Conservation (phyloP, 2,888 invertebrate species). For the Julus scandinavius region DNA sequence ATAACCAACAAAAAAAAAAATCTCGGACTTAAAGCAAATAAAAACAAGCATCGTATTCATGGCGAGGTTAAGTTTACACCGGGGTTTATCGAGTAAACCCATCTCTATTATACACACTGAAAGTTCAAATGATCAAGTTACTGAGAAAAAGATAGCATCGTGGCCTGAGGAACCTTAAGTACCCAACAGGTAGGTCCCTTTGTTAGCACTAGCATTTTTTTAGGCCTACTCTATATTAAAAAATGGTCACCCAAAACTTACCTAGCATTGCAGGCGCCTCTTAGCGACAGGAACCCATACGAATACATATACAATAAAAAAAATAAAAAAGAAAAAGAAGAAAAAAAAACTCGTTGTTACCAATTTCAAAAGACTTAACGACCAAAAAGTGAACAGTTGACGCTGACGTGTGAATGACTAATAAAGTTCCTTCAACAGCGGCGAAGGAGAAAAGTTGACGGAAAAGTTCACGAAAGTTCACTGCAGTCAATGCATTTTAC, state of each 20-base stretch:
- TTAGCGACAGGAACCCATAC: slow-evolving; percentile 18
- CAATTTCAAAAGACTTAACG: slow-evolving; percentile 39
- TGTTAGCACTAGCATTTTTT: not conserved
- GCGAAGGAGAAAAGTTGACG: not conserved
- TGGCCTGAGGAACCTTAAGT: slow-evolving; percentile 18
- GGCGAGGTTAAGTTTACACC: not conserved
- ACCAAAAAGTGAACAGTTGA: slow-evolving; percentile 2
- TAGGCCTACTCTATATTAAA: not conserved
- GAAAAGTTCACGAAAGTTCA: slow-evolving; percentile 24
- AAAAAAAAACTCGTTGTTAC: not conserved
- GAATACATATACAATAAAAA: not conserved
- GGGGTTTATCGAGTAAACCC: slow-evolving; percentile 20
- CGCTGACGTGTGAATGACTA: slow-evolving; percentile 5
- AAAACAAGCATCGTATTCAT: slow-evolving; percentile 29
- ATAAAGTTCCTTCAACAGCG: not conserved
- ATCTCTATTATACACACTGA: not conserved
- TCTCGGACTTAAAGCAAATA: not conserved
- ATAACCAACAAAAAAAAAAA: not conserved
- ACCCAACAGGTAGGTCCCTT: slow-evolving; percentile 45
- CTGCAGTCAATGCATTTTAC: not conserved
- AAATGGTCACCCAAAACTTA: slow-evolving; percentile 46
- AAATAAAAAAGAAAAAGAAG: not conserved
- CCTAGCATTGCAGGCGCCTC: slow-evolving; percentile 49
- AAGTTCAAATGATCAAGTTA: slow-evolving; percentile 44
- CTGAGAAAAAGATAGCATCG: slow-evolving; percentile 39